Evolutionary conservation across 2,113 vertebrate species (phyloP), one percentile per base, ranked within the genome.

Genomic region (Acanthisitta chloris): DNA sequence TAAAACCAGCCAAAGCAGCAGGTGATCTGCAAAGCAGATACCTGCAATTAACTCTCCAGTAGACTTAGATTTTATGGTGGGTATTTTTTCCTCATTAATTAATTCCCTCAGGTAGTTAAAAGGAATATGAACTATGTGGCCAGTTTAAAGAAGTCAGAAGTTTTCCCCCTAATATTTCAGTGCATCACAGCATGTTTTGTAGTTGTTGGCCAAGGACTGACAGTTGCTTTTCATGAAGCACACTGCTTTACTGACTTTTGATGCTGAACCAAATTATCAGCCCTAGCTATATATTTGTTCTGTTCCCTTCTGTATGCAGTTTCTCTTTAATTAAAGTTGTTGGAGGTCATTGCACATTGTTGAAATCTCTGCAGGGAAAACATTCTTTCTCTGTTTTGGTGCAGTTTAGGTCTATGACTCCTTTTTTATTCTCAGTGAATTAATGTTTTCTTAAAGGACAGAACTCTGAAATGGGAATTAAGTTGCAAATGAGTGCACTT

Each of bases 21-120:
- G 86, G 80, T 31, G 46, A 73, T 21, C 80, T 46, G 49, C 42
- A 59, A 42, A 91, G 74, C 42, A 91, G 34, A 58, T 12, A 87
- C 42, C 66, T 86, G 54, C 78, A 95, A 85, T 94, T 95, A 95
- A 57, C 74, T 51, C 54, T 62, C 54, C 74, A 18, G 28, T 13
- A 34, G 49, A 73, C 81, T 80, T 79, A 4, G 29, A 7, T 26
- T 66, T 84, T 55, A 5, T 65, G 29, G 18, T 54, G 77, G 2
- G 0, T 3, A 5, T 43, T 26, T 70, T 61, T 12, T 5, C 19
- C 42, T 90, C 72, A 49, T 90, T 96, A 92, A 77, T 94, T 91
- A 94, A 86, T 66, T 91, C 81, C 90, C 66, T 64, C 49, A 46
- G 45, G 81, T 77, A 70, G 74, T 86, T 91, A 77, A 92, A 96